phyloP scores from a whole-genome alignment of 2,797 vertebrate species.

The Crax fasciolata region DNA sequence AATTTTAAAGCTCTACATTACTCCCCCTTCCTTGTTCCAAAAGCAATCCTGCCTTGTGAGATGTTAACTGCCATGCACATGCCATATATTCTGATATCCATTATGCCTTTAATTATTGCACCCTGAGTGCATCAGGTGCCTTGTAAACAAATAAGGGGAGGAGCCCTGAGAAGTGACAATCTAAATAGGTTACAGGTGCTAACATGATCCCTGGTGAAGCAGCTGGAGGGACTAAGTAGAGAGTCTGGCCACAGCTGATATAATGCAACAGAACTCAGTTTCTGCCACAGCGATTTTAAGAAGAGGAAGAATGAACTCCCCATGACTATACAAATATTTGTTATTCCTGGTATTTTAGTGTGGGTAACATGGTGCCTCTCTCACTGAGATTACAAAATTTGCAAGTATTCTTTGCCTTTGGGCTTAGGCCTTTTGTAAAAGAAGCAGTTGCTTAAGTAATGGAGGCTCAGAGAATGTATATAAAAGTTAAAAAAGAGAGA shows the following conservation, averaged over 20 bases:
- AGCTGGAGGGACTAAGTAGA: neutral
- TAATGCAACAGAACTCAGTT: neutral
- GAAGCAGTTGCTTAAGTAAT: neutral
- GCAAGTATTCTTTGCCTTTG: neutral
- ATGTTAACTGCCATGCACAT: neutral
- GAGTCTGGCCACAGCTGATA: neutral
- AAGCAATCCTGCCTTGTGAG: neutral
- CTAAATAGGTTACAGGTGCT: neutral
- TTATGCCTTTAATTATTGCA: neutral
- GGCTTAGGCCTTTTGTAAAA: neutral
- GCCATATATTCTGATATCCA: neutral
- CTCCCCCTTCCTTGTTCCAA: neutral
- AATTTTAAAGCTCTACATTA: neutral
- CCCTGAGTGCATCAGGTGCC: neutral
- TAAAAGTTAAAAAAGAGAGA: neutral
- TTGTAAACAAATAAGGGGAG: neutral
- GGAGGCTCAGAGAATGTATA: neutral
- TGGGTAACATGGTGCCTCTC: neutral
- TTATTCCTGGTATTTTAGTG: neutral
- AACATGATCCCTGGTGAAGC: neutral
- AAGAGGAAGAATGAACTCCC: neutral
- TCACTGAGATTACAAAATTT: neutral
- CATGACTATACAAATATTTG: neutral
- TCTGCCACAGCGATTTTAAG: neutral
- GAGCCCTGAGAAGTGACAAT: neutral